Base-by-base conservation (phyloP, 2,113 vertebrate species). In the Catharus bicknelli region DNA sequence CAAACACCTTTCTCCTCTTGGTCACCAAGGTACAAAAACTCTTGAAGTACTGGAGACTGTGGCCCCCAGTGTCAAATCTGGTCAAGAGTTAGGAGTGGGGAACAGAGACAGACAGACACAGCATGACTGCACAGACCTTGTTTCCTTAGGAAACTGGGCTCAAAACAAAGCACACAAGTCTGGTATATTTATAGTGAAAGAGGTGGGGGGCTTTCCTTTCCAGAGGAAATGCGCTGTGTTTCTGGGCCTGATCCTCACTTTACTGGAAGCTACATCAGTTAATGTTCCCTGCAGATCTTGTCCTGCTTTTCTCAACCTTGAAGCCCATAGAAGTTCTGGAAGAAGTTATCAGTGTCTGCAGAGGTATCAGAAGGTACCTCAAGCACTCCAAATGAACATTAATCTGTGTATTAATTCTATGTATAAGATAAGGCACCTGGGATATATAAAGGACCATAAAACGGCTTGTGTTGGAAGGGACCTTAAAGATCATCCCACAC, bases 141-240 rank as follows among this genome's bases (percentile, higher is more conserved):
- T 77, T 96, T 96, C 95, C 95, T 96, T 94, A 93, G 95, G 95
- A 96, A 96, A 90, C 88, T 47, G 55, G 70, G 55, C 92, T 95
- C 83, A 93, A 93, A 95, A 96, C 93, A 95, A 96, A 94, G 91
- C 55, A 48, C 64, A 83, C 16, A 82, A 93, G 45, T 63, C 75
- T 74, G 59, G 36, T 70, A 6, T 94, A 93, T 94, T 94, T 95
- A 77, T 93, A 96, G 91, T 2, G 1, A 82, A 73, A 69, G 77
- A 89, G 77, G 81, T 75, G n/a, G 89, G 81, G 67, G 91, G 72
- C 79, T 95, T 92, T 90, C 84, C 86, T 90, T 87, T 85, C 72
- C 82, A 93, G 89, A 90, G 91, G 94, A 96, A 96, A 68, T 19
- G n/a, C 38, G 45, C 36, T 77, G 75, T 45, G 54, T 94, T 77